Evolutionary conservation across 2,797 vertebrate genomes (phyloP), one percentile per base, ranked within the genome.

Genomic region (Ptychadena robeensis): DNA sequence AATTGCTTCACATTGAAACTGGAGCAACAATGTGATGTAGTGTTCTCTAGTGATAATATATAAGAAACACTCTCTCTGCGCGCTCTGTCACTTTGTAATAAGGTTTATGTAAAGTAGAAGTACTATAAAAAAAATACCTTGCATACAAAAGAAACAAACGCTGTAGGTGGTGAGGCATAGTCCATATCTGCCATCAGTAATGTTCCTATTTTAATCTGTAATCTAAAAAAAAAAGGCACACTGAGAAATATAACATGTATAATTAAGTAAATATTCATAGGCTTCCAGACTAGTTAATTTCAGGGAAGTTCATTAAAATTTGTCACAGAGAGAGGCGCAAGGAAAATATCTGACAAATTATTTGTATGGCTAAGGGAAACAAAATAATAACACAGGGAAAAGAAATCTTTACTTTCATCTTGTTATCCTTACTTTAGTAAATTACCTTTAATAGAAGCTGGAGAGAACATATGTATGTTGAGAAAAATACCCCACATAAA

Each of bases 261-360:
- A 38, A 74, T 79, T 79, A 79, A 63, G 67, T 73, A 83, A 79
- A 83, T 83, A 73, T 83, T 83, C 74, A 79, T 73, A 83, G 37
- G 57, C 48, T 78, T 78, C 25, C 40, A 72, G 69, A 57, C 37
- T 48, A 48, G 48, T 44, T 66, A 18, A 67, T 83, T 65, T 57
- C 22, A 3, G 14, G 2, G 61, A 67, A 67, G 32, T 73, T 73
- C 70, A 83, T 79, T 79, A 73, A 73, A 40, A 61, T 68, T 63
- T 75, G 31, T 44, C 48, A 38, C 25, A 59, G 34, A 68, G n/a
- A 73, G 65, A 53, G 27, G 73, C 22, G 18, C 44, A 18, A 79
- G 44, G 9, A 44, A 68, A 68, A 74, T 35, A 40, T 72, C 31
- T 79, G 31, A n/a, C 28, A 80, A 73, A 80, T 63, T 32, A 84